These are phyloP conservation scores for Climacteris rufus DNA, from an alignment of 2,113 vertebrate species.

Conservation along the genomic window DNA sequence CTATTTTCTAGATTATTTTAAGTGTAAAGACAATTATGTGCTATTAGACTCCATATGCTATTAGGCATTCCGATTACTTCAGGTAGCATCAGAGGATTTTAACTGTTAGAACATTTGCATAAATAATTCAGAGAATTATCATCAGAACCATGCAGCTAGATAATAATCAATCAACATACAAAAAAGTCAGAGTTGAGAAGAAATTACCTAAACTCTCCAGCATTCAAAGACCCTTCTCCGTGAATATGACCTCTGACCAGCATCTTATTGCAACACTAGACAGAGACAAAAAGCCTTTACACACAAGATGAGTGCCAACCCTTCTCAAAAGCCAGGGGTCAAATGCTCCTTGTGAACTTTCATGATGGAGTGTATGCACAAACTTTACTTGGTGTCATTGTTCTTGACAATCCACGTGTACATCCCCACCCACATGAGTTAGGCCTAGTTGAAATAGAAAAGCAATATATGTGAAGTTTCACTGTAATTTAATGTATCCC, in stretches of 20 bases:
- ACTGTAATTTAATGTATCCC: background rate
- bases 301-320: background rate
- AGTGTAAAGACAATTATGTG: slow-evolving; percentile 30
- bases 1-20: slow-evolving; percentile 22
- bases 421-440: background rate
- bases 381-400: background rate
- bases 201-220: background rate
- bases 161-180: background rate
- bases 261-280: slow-evolving; percentile 1
- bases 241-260: background rate
- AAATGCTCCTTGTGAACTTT: background rate
- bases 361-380: accelerated
- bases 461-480: background rate
- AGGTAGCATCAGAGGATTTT: slow-evolving; percentile 40
- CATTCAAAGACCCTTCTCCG: background rate
- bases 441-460: background rate
- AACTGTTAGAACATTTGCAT: slow-evolving; percentile 45
- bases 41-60: slow-evolving; percentile 10
- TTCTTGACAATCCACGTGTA: background rate
- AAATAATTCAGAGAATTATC: slow-evolving; percentile 61
- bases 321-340: background rate
- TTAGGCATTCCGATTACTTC: slow-evolving; percentile 32
- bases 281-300: background rate
- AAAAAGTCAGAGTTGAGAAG: background rate
- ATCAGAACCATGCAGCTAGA: background rate